Evolutionary conservation across 2,797 vertebrate species (phyloP), one percentile per base, ranked within the genome.

Genomic region (Rhabdophis nuchalis): DNA sequence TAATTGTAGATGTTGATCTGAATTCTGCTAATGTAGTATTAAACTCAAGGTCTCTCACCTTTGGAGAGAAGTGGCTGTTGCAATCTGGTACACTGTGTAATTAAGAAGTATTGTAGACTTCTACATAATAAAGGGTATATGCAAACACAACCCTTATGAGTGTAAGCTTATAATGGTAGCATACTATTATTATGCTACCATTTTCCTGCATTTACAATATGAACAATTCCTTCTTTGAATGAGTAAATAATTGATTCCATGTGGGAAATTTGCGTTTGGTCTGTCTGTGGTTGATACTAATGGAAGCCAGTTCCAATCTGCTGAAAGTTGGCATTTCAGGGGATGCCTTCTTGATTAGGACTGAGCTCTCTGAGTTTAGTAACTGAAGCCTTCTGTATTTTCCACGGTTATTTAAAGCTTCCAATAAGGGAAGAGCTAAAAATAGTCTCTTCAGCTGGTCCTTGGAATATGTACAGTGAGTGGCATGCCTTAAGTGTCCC

Each of bases 381-480:
- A 68, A 57, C 77, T 89, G 89, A 93, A 58, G 60, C 91, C 89
- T 61, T 92, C 58, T 57, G 25, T 91, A 61, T 90, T 90, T 50
- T 57, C 87, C 91, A 87, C 50, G 25, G 86, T 68, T 92, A 93
- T 93, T 92, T 91, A 86, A 89, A 91, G 50, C 60, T 64, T 89
- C 52, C 27, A 46, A 85, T 86, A 87, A 90, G 85, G 57, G 93
- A 85, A 82, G 68, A 90, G 90, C 90, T 94, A 90, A 91, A 91
- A 88, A 91, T 89, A 89, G 92, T 36, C 64, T 52, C 86, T 29
- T 89, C 88, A 86, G 92, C 68, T 91, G 91, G 91, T 88, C 86
- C 27, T 56, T 88, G 91, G 56, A 93, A 88, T 52, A 64, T 86
- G 86, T 87, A 82, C 50, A 57, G 91, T n/a, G 36, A 86, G 64